These are phyloP conservation scores for Pogonophryne albipinna DNA, from an alignment of 2,797 vertebrate genomes.

Conservation along the genomic window DNA sequence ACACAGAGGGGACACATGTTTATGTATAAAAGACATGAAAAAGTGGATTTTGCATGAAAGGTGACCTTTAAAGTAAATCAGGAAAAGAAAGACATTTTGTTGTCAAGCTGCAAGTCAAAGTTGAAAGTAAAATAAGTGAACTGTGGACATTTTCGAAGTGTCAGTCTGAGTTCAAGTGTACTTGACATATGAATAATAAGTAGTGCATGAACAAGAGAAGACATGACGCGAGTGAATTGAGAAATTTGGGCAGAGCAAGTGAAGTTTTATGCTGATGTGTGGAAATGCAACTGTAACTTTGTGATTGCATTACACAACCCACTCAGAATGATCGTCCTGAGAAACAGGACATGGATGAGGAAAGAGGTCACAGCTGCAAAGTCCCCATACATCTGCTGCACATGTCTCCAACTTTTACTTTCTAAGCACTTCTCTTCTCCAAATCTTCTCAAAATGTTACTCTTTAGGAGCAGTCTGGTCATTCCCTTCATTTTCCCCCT, in stretches of 20 bases:
- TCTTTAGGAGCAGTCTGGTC: background rate
- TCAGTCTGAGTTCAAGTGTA: background rate
- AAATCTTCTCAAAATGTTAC: background rate
- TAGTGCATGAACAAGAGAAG: background rate
- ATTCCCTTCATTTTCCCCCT: background rate
- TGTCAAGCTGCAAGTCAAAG: background rate
- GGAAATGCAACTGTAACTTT: conserved; percentile 47
- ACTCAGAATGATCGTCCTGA: conserved; percentile 33
- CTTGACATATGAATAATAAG: conserved; percentile 20
- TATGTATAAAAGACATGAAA: too few relatives aligned
- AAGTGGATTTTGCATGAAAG: too few relatives aligned
- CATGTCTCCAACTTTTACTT: conserved; percentile 31
- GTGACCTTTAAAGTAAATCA: background rate
- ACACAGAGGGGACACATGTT: too few relatives aligned
- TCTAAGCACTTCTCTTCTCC: background rate
- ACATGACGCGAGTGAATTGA: conserved; percentile 12
- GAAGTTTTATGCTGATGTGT: conserved; percentile 36
- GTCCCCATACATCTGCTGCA: conserved; percentile 49
- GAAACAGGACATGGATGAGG: conserved; percentile 25
- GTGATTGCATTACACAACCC: conserved; percentile 58
- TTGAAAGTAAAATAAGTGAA: background rate
- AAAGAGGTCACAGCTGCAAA: conserved; percentile 67
- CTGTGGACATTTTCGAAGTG: background rate
- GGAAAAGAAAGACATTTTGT: background rate
- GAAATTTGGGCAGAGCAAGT: conserved; percentile 43